A percentile compares a stretch with the other conserved stretches of the same genome.
Evolutionary conservation across 1,140 invertebrate genomes (phyloP).

Genomic region (Sinonovacula constricta): DNA sequence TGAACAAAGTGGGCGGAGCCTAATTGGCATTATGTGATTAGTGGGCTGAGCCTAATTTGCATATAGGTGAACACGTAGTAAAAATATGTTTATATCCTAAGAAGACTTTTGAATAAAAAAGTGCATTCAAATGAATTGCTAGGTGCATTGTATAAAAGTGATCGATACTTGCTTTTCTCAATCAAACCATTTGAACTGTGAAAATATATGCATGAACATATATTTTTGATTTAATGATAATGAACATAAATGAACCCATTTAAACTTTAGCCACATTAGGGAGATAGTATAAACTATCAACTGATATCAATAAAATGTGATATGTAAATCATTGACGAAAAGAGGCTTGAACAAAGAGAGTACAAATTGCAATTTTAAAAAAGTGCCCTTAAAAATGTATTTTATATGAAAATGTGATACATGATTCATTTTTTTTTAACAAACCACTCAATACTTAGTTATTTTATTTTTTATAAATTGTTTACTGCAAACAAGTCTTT

Average conservation of each 20-base stretch:
- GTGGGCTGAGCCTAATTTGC: slow-evolving; percentile 45
- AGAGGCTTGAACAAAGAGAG: not conserved
- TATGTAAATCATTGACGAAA: not conserved
- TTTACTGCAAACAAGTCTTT: too few species aligned
- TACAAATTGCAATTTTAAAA: not conserved
- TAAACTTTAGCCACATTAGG: slow-evolving; percentile 2
- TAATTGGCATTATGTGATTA: slow-evolving; percentile 36
- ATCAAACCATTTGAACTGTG: slow-evolving; percentile 41
- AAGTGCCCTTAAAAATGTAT: not conserved
- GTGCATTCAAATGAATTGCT: slow-evolving; percentile 29
- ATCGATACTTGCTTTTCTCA: slow-evolving; percentile 31
- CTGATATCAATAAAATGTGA: not conserved
- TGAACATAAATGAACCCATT: too few species aligned
- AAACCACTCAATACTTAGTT: too few species aligned
- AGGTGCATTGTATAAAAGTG: slow-evolving; percentile 7
- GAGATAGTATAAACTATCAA: not conserved
- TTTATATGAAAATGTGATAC: too few species aligned
- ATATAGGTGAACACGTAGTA: slow-evolving; percentile 5
- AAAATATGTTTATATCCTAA: not conserved
- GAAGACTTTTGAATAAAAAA: slow-evolving; percentile 10
- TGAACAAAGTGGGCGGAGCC: slow-evolving; percentile 32
- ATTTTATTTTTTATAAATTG: too few species aligned
- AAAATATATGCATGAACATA: slow-evolving; percentile 19
- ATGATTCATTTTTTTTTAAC: too few species aligned
- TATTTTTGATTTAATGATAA: too few species aligned